Conservation (phyloP, 2,797 vertebrate genomes). For the Acomys russatus region DNA sequence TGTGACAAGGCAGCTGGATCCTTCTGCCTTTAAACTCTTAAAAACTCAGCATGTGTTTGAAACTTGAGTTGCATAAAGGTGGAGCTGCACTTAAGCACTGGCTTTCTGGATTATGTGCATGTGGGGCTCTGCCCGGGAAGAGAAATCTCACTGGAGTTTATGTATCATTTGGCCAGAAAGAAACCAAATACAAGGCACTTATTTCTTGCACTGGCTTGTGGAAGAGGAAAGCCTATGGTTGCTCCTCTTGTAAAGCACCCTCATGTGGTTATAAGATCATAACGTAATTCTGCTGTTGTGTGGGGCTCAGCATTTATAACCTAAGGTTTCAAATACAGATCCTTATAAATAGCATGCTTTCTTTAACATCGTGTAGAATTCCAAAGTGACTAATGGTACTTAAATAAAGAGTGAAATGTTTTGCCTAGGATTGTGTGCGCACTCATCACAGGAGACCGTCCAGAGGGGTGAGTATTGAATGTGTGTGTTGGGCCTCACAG, state of each 20-base stretch:
- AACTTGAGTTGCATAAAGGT: constrained; percentile 58
- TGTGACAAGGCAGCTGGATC: constrained; percentile 26
- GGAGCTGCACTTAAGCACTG: constrained; percentile 23
- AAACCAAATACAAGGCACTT: constrained; percentile 61
- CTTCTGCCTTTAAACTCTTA: constrained; percentile 48
- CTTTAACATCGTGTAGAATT: not conserved
- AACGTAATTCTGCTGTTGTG: constrained; percentile 27
- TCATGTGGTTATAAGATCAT: constrained; percentile 20
- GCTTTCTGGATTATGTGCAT: constrained; percentile 65
- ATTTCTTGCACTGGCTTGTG: constrained; percentile 57
- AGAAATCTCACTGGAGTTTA: constrained; percentile 63
- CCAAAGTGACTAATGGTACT: not conserved
- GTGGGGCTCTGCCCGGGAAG: constrained; percentile 42
- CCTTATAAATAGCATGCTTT: constrained; percentile 46
- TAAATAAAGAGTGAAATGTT: constrained; percentile 32
- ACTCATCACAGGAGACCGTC: constrained; percentile 44
- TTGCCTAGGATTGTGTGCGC: constrained; percentile 58
- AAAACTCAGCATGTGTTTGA: constrained; percentile 48
- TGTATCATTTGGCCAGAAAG: constrained; percentile 62
- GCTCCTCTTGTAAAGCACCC: constrained; percentile 54
- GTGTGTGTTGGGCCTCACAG: not conserved
- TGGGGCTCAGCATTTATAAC: not conserved
- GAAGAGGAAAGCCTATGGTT: constrained; percentile 65
- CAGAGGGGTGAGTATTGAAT: not conserved
- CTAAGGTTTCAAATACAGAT: constrained; percentile 61